Percentiles rank a stretch among this genome's conserved stretches.
These are phyloP conservation scores for Podarcis cretensis DNA, from an alignment of 2,113 vertebrate species.

Conservation along the genomic window DNA sequence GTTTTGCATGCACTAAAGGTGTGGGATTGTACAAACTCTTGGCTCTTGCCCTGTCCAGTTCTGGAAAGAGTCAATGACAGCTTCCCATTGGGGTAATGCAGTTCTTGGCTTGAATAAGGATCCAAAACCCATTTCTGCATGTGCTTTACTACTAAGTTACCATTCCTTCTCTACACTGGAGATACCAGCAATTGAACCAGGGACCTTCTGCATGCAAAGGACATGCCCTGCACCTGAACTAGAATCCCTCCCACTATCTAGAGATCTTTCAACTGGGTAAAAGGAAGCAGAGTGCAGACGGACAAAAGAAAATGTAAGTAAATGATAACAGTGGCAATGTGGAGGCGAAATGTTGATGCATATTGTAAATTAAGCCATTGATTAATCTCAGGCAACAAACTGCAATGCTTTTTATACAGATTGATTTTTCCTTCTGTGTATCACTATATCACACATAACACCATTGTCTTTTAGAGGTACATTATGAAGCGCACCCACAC, in stretches of 20 bases:
- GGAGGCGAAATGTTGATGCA: not conserved
- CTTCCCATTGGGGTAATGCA: not conserved
- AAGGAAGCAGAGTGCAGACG: not conserved
- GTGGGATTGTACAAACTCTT: too few relatives aligned
- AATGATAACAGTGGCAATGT: not conserved
- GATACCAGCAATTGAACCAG: not conserved
- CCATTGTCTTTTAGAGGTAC: not conserved
- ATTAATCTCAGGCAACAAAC: not conserved
- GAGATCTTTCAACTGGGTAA: too few relatives aligned
- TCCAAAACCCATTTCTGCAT: too few relatives aligned
- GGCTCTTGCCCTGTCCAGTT: too few relatives aligned
- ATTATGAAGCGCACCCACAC: too few relatives aligned
- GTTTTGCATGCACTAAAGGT: too few relatives aligned
- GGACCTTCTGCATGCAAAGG: not conserved
- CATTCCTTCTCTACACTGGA: not conserved
- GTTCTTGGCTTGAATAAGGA: too few relatives aligned
- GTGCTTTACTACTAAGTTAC: not conserved
- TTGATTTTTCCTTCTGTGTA: not conserved
- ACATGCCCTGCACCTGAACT: not conserved
- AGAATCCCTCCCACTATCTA: too few relatives aligned
- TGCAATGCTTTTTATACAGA: not conserved
- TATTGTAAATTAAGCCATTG: not conserved
- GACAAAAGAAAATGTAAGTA: not conserved
- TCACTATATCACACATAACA: not conserved
- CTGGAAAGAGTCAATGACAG: too few relatives aligned